Evolutionary conservation across 1,140 invertebrate genomes (phyloP).

Genomic region (Delia radicum): DNA sequence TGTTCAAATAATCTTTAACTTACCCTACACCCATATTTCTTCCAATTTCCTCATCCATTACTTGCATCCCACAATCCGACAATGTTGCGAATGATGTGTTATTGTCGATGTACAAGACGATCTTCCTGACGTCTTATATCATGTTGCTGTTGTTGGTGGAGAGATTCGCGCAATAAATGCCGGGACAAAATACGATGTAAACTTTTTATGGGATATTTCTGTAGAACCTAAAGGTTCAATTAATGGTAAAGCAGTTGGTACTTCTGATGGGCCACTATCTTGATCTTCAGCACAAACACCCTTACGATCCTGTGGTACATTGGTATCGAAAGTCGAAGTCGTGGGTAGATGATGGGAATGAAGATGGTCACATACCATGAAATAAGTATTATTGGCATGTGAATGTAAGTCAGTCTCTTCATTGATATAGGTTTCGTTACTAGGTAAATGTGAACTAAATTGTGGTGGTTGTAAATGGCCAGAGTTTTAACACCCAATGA

Average conservation of each 20-base stretch:
- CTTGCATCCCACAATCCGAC: slow-evolving; percentile 78
- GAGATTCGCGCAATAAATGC: slow-evolving; percentile 60
- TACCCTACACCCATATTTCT: neutral
- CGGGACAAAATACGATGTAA: slow-evolving; percentile 65
- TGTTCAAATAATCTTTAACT: neutral
- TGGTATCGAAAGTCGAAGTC: neutral
- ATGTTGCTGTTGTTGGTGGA: slow-evolving; percentile 59
- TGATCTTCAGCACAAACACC: slow-evolving; percentile 67
- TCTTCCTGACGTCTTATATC: neutral
- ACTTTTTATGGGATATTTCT: slow-evolving; percentile 77
- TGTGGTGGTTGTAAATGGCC: slow-evolving; percentile 1
- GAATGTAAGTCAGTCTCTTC: too few species aligned
- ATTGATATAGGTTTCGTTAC: too few species aligned
- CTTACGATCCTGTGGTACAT: slow-evolving; percentile 25
- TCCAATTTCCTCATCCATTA: slow-evolving; percentile 90
- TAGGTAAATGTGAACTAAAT: neutral
- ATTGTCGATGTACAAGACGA: slow-evolving; percentile 56
- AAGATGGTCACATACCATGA: slow-evolving; percentile 11
- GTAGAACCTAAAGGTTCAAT: slow-evolving; percentile 73
- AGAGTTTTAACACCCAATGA: slow-evolving; percentile 14
- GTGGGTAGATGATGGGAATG: neutral
- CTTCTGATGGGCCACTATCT: slow-evolving; percentile 70
- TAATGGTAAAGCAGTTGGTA: slow-evolving; percentile 72
- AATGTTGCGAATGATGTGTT: slow-evolving; percentile 45
- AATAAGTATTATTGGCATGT: neutral